These are phyloP conservation scores for Apamea anceps DNA, from an alignment of 2,888 invertebrate species.

Conservation along the genomic window DNA sequence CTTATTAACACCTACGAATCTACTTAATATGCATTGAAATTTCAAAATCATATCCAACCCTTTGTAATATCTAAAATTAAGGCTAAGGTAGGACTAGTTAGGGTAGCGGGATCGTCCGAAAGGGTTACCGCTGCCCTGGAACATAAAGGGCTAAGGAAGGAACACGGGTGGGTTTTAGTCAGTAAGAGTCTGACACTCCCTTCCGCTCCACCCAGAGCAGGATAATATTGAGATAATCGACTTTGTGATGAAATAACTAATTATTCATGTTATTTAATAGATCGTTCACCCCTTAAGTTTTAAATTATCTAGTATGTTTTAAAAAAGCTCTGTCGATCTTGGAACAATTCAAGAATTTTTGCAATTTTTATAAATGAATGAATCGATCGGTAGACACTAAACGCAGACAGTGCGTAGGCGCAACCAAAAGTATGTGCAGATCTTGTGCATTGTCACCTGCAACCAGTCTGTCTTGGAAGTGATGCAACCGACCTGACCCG, in stretches of 20 bases:
- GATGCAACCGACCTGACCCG: conserved; percentile 31
- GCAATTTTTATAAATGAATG: not conserved
- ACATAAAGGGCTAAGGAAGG: too few species aligned
- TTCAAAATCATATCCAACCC: not conserved
- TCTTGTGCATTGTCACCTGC: conserved; percentile 34
- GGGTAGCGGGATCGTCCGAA: too few species aligned
- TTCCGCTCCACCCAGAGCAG: too few species aligned
- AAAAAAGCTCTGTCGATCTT: not conserved
- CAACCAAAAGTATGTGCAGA: conserved; percentile 12
- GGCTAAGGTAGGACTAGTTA: not conserved
- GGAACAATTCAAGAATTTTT: not conserved
- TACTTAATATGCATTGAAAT: conserved; percentile 38
- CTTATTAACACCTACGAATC: conserved; percentile 45
- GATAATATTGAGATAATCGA: not conserved
- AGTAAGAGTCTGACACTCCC: too few species aligned
- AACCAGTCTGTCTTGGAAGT: conserved; percentile 44
- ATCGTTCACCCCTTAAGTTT: not conserved
- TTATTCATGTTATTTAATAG: not conserved
- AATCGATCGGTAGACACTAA: not conserved
- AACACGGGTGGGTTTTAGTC: too few species aligned
- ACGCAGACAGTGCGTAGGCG: conserved; percentile 27
- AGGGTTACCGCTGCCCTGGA: too few species aligned
- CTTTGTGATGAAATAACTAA: not conserved
- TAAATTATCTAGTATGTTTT: not conserved
- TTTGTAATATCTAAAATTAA: not conserved